phyloP scores from a whole-genome alignment of 1,140 invertebrate species.

The Trachymyrmex septentrionalis region DNA sequence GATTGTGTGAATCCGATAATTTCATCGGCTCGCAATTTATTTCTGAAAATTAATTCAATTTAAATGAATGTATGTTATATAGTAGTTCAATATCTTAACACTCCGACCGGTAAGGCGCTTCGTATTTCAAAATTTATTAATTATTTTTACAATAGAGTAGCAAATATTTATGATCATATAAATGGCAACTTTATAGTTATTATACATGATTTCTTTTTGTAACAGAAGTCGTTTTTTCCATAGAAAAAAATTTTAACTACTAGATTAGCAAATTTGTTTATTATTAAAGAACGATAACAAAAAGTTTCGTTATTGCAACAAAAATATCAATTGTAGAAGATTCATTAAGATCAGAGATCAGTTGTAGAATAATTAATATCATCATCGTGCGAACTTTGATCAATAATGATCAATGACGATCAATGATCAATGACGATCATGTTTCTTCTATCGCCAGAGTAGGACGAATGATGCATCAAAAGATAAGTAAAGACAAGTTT shows the following conservation, averaged over 20 bases:
- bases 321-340: background rate
- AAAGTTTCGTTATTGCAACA: background rate
- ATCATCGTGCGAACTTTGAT: background rate
- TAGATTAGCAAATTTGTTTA: background rate
- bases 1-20: no score
- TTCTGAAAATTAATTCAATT: no score
- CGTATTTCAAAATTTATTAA: no score
- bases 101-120: no score
- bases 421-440: background rate
- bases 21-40: no score
- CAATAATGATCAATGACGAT: background rate
- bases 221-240: background rate
- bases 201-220: background rate
- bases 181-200: background rate
- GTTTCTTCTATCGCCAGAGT: background rate
- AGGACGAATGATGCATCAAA: slow-evolving; percentile 6
- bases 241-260: background rate
- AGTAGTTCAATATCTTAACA: no score
- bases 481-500: slow-evolving; percentile 65
- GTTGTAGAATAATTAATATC: slow-evolving; percentile 10
- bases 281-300: background rate
- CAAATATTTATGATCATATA: background rate
- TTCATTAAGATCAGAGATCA: background rate
- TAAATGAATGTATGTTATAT: no score
- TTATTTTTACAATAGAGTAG: background rate